Evolutionary conservation across 2,797 vertebrate genomes (phyloP).

Genomic region (Sebastes flavidus): DNA sequence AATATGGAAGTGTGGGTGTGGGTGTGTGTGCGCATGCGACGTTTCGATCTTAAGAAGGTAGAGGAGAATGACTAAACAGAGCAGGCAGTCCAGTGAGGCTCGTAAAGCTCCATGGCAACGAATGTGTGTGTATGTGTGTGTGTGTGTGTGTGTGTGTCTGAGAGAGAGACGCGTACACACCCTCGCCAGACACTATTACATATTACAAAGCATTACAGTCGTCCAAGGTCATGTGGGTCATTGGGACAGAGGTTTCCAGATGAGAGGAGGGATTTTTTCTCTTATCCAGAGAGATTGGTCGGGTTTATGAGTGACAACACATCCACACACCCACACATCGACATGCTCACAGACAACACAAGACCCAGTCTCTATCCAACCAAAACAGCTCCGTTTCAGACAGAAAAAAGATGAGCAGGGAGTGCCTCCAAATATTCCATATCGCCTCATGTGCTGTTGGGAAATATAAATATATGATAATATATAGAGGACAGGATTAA

Average conservation of each 20-base stretch:
- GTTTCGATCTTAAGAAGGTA: conserved; percentile 9
- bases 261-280: conserved; percentile 31
- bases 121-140: not conserved
- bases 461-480: not conserved
- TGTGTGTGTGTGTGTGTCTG: not conserved
- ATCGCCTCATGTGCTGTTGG: not conserved
- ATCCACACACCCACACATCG: not conserved
- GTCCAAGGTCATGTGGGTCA: conserved; percentile 45
- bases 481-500: not conserved
- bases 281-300: conserved; percentile 29
- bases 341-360: conserved; percentile 6
- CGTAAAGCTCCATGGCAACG: conserved; percentile 47
- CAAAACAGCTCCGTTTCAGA: not conserved
- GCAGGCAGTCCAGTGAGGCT: conserved; percentile 21
- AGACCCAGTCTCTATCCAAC: not conserved
- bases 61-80: conserved; percentile 31
- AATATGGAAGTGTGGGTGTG: conserved; percentile 41
- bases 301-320: conserved; percentile 3
- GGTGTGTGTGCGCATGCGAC: conserved; percentile 3
- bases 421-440: not conserved
- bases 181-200: conserved; percentile 37
- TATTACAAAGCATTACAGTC: conserved; percentile 56
- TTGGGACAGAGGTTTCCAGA: conserved; percentile 48
- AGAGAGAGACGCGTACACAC: not conserved
- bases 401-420: not conserved